These are phyloP conservation scores for Ridgeia piscesae DNA, from an alignment of 1,140 invertebrate species.

Conservation along the genomic window DNA sequence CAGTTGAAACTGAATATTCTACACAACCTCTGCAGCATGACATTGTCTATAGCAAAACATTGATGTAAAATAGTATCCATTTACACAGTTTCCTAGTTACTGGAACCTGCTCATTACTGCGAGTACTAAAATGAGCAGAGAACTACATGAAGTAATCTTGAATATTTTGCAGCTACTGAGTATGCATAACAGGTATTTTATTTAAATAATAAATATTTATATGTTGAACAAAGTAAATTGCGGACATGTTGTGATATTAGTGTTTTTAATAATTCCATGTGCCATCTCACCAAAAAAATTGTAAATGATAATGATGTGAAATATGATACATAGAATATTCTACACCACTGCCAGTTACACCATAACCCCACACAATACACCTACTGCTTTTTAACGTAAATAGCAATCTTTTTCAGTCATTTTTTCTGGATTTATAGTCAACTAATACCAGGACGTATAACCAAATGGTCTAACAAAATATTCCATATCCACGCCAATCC, in stretches of 20 bases:
- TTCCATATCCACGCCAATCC: not conserved
- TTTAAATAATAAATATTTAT: constrained; percentile 2
- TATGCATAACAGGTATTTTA: not conserved
- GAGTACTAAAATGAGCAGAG: not conserved
- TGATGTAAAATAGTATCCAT: not conserved
- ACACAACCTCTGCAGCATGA: not conserved
- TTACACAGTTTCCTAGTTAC: not conserved
- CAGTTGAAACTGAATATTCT: not conserved
- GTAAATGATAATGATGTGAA: not conserved
- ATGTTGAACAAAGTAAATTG: not conserved
- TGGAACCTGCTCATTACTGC: not conserved
- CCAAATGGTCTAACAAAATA: not conserved
- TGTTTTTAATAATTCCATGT: not conserved
- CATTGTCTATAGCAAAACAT: not conserved
- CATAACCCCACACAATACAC: not conserved
- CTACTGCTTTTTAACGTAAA: not conserved
- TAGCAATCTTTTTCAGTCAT: too few relatives aligned
- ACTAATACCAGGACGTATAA: not conserved
- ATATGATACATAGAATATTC: not conserved
- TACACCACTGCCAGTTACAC: not conserved
- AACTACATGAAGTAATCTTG: not conserved
- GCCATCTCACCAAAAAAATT: not conserved
- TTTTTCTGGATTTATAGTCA: not conserved
- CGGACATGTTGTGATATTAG: not conserved
- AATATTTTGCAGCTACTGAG: not conserved